phyloP scores from a whole-genome alignment of 2,797 vertebrate genomes.

The Syndactyla subalaris region DNA sequence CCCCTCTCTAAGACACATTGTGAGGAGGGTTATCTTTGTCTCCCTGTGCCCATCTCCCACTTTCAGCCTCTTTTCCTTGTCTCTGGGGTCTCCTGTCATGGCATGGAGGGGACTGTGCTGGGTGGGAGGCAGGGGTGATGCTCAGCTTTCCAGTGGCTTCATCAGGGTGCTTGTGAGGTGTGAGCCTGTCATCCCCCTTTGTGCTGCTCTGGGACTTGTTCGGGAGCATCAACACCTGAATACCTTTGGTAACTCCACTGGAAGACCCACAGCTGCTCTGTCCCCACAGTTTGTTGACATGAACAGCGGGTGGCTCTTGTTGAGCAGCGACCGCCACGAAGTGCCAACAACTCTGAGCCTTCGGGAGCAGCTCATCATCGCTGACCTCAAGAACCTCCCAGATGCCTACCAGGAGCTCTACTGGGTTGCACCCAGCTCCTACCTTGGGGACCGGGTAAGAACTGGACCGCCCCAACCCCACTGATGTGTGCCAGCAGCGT shows the following conservation, averaged over 20 bases:
- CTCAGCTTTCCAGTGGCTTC: neutral
- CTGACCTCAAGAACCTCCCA: slow-evolving; percentile 83
- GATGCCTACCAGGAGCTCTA: slow-evolving; percentile 91
- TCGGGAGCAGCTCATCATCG: slow-evolving; percentile 79
- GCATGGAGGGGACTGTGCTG: neutral
- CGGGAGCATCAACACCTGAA: neutral
- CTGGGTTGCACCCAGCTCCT: slow-evolving; percentile 89
- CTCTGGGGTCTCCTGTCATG: neutral
- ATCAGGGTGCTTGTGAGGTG: neutral
- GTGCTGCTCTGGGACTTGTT: neutral
- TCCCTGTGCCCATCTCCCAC: neutral
- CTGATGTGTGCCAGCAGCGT: accelerated
- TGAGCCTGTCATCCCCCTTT: neutral
- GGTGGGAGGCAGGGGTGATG: neutral
- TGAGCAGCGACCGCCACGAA: slow-evolving; percentile 86
- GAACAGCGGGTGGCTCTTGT: slow-evolving; percentile 84
- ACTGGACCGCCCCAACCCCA: neutral
- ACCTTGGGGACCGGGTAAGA: slow-evolving; percentile 91
- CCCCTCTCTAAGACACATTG: accelerated
- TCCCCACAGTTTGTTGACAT: slow-evolving; percentile 84
- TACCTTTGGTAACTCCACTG: neutral
- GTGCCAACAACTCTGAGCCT: slow-evolving; percentile 76
- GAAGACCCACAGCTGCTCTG: neutral
- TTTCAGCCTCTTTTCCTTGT: neutral
- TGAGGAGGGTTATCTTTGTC: neutral